These are phyloP conservation scores for Heliconius charithonia DNA, from an alignment of 2,888 invertebrate species.

Conservation along the genomic window DNA sequence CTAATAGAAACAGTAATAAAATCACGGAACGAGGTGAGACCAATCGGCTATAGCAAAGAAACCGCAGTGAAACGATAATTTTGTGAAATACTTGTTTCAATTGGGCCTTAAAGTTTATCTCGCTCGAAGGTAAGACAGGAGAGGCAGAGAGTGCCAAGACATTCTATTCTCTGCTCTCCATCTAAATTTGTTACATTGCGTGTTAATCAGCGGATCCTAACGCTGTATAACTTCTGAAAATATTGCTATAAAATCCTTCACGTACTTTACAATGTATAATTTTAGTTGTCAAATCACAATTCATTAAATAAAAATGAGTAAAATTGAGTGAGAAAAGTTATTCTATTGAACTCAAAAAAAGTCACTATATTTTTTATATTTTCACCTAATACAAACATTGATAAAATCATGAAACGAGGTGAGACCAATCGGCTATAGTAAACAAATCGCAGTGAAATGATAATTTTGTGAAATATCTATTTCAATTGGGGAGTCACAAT, in stretches of 20 bases:
- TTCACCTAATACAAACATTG: conserved; percentile 16
- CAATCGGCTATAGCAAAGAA: conserved; percentile 68
- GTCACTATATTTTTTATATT: not conserved
- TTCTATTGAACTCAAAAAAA: too few relatives aligned
- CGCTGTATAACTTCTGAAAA: too few relatives aligned
- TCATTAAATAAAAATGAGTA: too few relatives aligned
- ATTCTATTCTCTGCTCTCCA: too few relatives aligned
- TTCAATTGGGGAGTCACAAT: conserved; percentile 71
- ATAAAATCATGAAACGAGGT: conserved; percentile 50
- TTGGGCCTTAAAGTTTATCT: conserved; percentile 51
- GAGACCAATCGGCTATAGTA: conserved; percentile 62
- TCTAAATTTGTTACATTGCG: too few relatives aligned
- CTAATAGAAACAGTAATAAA: conserved; percentile 26
- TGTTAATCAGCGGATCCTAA: too few relatives aligned
- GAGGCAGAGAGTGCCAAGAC: too few relatives aligned
- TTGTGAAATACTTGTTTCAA: conserved; percentile 72
- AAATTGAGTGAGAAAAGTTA: too few relatives aligned
- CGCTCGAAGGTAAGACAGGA: too few relatives aligned
- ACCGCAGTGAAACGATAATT: conserved; percentile 72
- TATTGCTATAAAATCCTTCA: too few relatives aligned
- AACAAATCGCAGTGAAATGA: conserved; percentile 72
- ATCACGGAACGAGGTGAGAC: conserved; percentile 53
- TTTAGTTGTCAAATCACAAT: too few relatives aligned
- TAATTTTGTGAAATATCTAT: conserved; percentile 74
- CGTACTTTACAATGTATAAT: too few relatives aligned